Base-by-base conservation (phyloP, 2,888 invertebrate species). In the Limenitis camilla region DNA sequence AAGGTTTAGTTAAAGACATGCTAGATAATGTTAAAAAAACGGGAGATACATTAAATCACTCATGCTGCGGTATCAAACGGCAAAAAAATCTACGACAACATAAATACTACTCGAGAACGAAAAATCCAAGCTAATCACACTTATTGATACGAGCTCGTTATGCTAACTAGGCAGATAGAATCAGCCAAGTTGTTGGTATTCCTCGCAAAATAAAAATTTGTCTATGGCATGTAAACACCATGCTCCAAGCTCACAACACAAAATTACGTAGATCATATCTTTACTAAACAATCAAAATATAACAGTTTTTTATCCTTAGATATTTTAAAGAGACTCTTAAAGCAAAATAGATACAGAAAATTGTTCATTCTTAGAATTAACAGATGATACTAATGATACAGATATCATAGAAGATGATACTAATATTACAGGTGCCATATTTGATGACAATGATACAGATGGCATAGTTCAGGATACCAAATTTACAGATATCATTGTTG, bases 81-180 rank as follows among this genome's bases (percentile, higher is more conserved):
- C 38, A 38, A 38, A 39, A 39, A 50, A 32, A 44, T 29, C 50
- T 51, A 51, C 40, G 50, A 45, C 66, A 67, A 58, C 58, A 62
- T 72, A 69, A 63, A 69, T 61, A 48, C 55, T 49, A 56, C 46
- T 49, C 31, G 39, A 47, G 40, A 49, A 53, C 38, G 32, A 30
- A 49, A 55, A 49, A 38, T 51, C 38, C 39, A 52, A 43, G 50
- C 54, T 45, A 45, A 29, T 38, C 45, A 30, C 8, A 10, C 29
- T 38, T 45, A 35, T 45, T 45, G 45, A 30, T 30, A 36, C 45
- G 35, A 36, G 45, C 29, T 40, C 19, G 19, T 19, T 19, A 19
- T 3, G 19, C 2, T 3, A 19, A 19, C 19, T 19, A 19, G 19
- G 19, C 19, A 19, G 19, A 19, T 19, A 19, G 3, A 19, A 19